Evolutionary conservation across 2,888 invertebrate species (phyloP), one percentile per base, ranked within the genome.

Genomic region (Myopa tessellatipennis): DNA sequence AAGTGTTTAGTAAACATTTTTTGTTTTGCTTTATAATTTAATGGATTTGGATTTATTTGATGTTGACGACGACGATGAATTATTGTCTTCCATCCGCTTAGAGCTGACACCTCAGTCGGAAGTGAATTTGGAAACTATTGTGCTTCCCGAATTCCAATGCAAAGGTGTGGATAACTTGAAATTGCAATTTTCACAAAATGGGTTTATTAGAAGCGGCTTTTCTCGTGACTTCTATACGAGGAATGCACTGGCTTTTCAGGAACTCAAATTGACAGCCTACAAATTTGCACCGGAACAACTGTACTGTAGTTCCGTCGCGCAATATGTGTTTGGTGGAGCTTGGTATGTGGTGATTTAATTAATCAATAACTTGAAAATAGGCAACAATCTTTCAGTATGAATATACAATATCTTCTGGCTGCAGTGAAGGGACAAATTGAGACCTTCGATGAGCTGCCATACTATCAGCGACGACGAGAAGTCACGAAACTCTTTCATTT

Each of bases 21-120:
- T 61, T n/a, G 34, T 65, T 71, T 18, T 40, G 50, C 26, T 26
- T 26, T 26, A 26, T 26, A 26, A 26, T 26, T 34, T 55, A 78
- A 89, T 89, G 89, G 89, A 89, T 83, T 88, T 89, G 78, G 88
- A 89, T 83, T 82, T 89, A n/a, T 89, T 89, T 80, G 87, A 87
- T 79, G 81, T 84, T 4, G 89, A 89, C 73, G 89, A 89, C 71
- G 89, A 89, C 71, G 89, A 89, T 77, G 87, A 87, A 45, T 83
- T 89, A 52, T 78, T 89, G 4, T 85, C 84, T 5, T 84, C 83
- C 3, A 77, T 88, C 16, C 85, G 82, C 70, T 78, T 86, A 26
- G 82, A 84, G 63, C 86, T 85, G 26, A 86, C 88, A 36, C 77
- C 72, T 38, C 77, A 74, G n/a, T 67, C 38, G 2, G 65, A 80